Evolutionary conservation across 2,888 invertebrate species (phyloP).

Genomic region (Atethmia centrago): DNA sequence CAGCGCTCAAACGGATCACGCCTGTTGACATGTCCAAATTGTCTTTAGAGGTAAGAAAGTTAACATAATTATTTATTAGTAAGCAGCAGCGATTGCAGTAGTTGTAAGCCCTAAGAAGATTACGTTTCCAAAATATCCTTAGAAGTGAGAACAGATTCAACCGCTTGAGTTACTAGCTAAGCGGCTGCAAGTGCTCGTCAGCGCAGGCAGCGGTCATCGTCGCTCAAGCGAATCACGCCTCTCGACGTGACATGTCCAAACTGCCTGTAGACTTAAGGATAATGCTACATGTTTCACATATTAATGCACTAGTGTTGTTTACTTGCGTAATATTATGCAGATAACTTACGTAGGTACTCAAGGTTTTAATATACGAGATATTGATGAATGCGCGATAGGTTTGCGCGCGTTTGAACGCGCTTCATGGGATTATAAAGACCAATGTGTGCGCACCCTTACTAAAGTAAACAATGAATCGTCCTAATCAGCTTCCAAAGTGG

Average conservation of each 20-base stretch:
- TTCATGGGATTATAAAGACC: slow-evolving; percentile 22
- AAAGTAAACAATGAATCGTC: slow-evolving; percentile 17
- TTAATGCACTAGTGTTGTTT: slow-evolving; percentile 53
- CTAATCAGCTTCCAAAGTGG: slow-evolving; percentile 10
- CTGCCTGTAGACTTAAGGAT: slow-evolving; percentile 31
- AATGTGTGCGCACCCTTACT: slow-evolving; percentile 21
- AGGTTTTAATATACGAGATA: slow-evolving; percentile 30
- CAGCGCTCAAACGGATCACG: slow-evolving; percentile 97
- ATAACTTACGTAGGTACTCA: slow-evolving; percentile 22
- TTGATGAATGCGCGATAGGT: slow-evolving; percentile 19
- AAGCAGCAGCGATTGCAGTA: no score
- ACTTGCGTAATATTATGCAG: slow-evolving; percentile 32
- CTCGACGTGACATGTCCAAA: slow-evolving; percentile 47
- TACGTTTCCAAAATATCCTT: neutral
- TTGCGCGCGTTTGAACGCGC: slow-evolving; percentile 10
- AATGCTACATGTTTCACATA: slow-evolving; percentile 24
- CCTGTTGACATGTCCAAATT: slow-evolving; percentile 98
- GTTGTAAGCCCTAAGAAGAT: neutral
- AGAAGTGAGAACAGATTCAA: neutral
- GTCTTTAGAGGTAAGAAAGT: slow-evolving; percentile 94
- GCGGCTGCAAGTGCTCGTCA: neutral
- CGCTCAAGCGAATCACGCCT: slow-evolving; percentile 19
- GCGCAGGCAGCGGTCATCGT: neutral
- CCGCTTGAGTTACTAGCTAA: neutral
- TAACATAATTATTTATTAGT: neutral